phyloP scores from a whole-genome alignment of 2,113 vertebrate genomes.

The Megaleporinus macrocephalus region DNA sequence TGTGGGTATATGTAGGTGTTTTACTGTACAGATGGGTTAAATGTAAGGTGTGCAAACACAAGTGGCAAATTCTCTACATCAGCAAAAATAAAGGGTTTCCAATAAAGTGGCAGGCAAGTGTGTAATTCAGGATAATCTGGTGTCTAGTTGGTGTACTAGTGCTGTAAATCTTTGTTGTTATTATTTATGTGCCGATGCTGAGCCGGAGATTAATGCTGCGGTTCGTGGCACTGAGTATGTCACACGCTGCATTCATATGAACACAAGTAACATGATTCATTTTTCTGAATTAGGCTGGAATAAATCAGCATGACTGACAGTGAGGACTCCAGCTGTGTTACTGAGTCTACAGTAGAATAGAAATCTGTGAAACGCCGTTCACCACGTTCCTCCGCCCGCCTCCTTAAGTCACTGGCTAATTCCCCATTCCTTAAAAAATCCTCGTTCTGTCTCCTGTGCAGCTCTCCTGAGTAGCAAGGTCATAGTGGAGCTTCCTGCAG shows the following conservation, averaged over 20 bases:
- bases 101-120: neutral
- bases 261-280: neutral
- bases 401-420: conserved; percentile 56
- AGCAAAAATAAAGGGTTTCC: neutral
- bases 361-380: conserved; percentile 3
- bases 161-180: neutral
- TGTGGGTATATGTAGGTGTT: too few relatives aligned
- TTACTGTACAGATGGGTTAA: too few relatives aligned
- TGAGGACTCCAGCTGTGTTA: conserved; percentile 18
- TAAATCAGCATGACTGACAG: conserved; percentile 13
- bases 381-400: neutral
- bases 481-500: conserved; percentile 1
- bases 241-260: neutral
- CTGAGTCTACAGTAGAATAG: conserved; percentile 18
- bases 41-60: too few relatives aligned
- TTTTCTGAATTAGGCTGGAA: neutral
- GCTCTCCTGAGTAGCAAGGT: conserved; percentile 39
- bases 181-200: neutral
- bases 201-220: neutral
- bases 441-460: conserved; percentile 39
- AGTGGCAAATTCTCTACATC: too few relatives aligned
- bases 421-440: conserved; percentile 21
- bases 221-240: neutral
- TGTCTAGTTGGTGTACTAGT: neutral
- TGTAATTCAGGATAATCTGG: neutral